Conservation (phyloP, 2,113 vertebrate species). For the Leiothrix lutea region DNA sequence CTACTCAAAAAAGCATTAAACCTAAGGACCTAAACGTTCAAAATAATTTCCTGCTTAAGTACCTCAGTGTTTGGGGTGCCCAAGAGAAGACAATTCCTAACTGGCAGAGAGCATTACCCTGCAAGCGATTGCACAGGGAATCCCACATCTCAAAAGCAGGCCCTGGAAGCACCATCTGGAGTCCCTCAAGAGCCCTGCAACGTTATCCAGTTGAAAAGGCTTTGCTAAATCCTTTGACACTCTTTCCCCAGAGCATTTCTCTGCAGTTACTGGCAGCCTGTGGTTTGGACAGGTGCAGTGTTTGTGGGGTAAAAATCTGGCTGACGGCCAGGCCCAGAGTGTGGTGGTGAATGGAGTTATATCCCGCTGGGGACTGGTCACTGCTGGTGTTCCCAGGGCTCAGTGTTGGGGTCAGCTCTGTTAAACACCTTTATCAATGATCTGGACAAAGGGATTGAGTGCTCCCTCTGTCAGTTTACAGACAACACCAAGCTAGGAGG, state of each 20-base stretch:
- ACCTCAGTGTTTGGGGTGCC: background rate
- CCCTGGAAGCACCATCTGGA: background rate
- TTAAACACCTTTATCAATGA: background rate
- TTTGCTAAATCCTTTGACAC: background rate
- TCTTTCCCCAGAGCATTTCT: background rate
- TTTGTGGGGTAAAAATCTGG: accelerated
- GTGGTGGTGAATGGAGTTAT: background rate
- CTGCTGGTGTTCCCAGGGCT: background rate
- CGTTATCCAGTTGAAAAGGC: background rate
- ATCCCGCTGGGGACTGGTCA: background rate
- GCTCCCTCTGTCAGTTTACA: background rate
- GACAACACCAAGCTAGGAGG: background rate
- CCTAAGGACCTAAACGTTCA: background rate
- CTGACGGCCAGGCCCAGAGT: background rate
- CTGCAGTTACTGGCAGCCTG: background rate
- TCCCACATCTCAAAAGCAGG: background rate
- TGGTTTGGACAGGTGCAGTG: background rate
- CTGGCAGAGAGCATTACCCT: background rate
- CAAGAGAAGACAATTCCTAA: background rate
- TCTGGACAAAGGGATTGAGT: background rate
- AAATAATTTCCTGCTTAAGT: background rate
- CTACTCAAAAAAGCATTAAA: conserved; percentile 29
- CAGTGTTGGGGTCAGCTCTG: background rate
- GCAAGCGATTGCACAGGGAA: background rate
- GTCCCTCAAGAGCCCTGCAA: background rate